Percentiles rank a stretch among this genome's conserved stretches.
Evolutionary conservation across 2,888 invertebrate genomes (phyloP).

Genomic region (Phortica magna): DNA sequence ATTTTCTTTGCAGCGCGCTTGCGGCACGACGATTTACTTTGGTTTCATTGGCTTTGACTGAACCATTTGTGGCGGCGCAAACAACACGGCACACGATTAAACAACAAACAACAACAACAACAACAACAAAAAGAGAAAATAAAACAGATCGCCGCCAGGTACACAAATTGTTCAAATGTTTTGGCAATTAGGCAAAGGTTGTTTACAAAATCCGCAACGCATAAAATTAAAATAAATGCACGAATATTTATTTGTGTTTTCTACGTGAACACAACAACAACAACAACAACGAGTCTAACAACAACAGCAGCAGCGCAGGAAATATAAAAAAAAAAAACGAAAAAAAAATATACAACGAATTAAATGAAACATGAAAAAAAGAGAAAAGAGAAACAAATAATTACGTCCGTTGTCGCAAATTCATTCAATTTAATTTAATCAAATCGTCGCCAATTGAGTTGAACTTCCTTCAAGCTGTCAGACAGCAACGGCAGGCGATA

Average conservation of each 20-base stretch:
- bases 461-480: constrained; percentile 15
- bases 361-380: not conserved
- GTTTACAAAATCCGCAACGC: constrained; percentile 63
- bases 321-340: constrained; percentile 60
- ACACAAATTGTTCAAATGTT: constrained; percentile 50
- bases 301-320: constrained; percentile 36
- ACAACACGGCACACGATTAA: not conserved
- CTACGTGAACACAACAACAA: constrained; percentile 38
- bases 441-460: constrained; percentile 35
- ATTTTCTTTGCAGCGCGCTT: constrained; percentile 1
- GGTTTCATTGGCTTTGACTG: not conserved
- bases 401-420: constrained; percentile 47
- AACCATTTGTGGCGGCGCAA: not conserved
- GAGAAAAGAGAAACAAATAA: constrained; percentile 18
- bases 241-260: constrained; percentile 27
- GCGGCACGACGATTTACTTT: not conserved
- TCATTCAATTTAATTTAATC: constrained; percentile 57
- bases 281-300: constrained; percentile 29
- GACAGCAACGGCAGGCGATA: not conserved
- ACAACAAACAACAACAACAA: constrained; percentile 22
- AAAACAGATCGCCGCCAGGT: constrained; percentile 44
- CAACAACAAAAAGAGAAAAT: constrained; percentile 47
- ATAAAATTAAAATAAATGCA: constrained; percentile 60
- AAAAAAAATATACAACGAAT: constrained; percentile 42
- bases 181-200: constrained; percentile 56